Percentiles rank a stretch among this genome's conserved stretches.
phyloP scores from a whole-genome alignment of 2,113 vertebrate genomes.

The Sylvilagus bachmani region DNA sequence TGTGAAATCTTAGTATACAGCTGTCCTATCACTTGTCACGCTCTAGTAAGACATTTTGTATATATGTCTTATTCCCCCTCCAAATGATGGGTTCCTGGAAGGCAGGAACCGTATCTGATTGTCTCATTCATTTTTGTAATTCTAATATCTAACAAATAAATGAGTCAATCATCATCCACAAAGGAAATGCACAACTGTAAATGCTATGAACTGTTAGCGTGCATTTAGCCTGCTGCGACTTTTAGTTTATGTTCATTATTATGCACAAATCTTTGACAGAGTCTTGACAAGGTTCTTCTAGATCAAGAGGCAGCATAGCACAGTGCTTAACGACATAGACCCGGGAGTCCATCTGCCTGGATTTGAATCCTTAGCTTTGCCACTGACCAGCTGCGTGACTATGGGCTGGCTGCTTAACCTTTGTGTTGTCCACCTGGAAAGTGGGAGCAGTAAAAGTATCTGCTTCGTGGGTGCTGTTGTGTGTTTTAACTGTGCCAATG shows the following conservation, averaged over 20 bases:
- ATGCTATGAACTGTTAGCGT: neutral
- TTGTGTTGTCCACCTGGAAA: neutral
- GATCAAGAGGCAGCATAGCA: neutral
- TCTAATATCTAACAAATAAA: neutral
- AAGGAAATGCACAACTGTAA: neutral
- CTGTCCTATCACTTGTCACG: neutral
- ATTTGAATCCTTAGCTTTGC: neutral
- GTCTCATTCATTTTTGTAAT: neutral
- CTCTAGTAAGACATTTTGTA: neutral
- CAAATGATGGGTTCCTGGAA: neutral
- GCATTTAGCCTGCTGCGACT: neutral
- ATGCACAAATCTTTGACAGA: neutral
- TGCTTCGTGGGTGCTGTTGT: neutral
- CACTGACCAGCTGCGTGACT: neutral
- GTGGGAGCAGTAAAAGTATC: neutral
- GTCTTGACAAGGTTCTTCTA: neutral
- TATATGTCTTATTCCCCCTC: neutral
- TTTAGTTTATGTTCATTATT: neutral
- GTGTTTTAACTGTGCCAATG: constrained; percentile 10
- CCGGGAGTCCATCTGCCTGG: neutral
- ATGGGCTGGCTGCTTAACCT: neutral
- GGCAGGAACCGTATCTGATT: neutral
- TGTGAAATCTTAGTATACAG: neutral
- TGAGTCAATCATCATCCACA: neutral
- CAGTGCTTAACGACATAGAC: neutral